phyloP scores from a whole-genome alignment of 2,113 vertebrate genomes.

The Gnathonemus longibarbis region DNA sequence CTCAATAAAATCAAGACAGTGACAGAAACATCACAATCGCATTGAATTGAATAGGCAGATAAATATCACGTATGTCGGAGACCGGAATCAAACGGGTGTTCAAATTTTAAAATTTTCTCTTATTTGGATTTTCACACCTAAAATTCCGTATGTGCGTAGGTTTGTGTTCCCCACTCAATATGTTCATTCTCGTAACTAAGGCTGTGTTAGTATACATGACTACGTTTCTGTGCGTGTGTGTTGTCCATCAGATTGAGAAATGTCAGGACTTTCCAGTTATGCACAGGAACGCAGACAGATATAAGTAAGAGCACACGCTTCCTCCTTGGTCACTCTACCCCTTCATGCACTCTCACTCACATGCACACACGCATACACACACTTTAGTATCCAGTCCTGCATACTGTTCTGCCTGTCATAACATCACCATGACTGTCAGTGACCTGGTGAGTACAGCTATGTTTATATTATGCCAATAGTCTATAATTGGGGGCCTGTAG shows the following conservation, averaged over 20 bases:
- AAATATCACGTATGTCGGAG: neutral
- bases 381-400: neutral
- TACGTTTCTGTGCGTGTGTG: slow-evolving; percentile 8
- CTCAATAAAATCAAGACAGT: neutral
- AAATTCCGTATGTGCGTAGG: neutral
- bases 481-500: neutral
- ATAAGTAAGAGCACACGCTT: slow-evolving; percentile 13
- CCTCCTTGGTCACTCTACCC: neutral
- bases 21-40: neutral
- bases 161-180: neutral
- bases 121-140: neutral
- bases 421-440: neutral
- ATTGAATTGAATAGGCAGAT: neutral
- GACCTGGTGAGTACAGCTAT: slow-evolving; percentile 8
- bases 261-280: slow-evolving; percentile 22
- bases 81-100: neutral
- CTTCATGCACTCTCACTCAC: neutral
- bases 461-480: neutral
- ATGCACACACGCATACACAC: neutral
- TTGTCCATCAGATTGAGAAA: slow-evolving; percentile 24
- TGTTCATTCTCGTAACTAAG: slow-evolving; percentile 30
- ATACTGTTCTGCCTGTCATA: neutral
- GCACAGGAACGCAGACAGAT: neutral
- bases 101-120: neutral
- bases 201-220: neutral